phyloP scores from a whole-genome alignment of 2,113 vertebrate genomes.

The Tupaia tana region DNA sequence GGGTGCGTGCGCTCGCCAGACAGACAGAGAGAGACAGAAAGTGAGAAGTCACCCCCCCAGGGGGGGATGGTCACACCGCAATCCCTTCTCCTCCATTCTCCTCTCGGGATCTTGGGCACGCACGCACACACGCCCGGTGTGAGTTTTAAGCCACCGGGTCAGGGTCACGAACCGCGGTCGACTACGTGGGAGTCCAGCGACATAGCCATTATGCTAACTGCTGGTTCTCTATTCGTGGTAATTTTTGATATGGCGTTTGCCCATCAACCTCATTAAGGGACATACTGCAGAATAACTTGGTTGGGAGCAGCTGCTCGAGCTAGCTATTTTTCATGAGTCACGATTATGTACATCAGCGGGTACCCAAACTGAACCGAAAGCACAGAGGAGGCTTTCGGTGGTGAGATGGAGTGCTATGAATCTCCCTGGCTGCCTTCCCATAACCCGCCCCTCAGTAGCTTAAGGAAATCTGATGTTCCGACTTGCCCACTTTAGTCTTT shows the following conservation, averaged over 20 bases:
- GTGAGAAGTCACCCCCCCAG: no score
- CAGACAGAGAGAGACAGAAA: no score
- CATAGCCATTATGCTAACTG: no score
- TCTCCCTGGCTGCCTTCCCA: conserved; percentile 73
- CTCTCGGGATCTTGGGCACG: no score
- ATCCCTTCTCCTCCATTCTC: no score
- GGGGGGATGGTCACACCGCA: no score
- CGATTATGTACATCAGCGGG: conserved; percentile 56
- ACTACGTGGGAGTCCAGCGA: no score
- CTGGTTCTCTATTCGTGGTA: neutral
- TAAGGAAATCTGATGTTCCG: conserved; percentile 69
- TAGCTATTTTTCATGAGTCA: conserved; percentile 81
- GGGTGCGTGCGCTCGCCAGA: no score
- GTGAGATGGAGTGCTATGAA: conserved; percentile 66
- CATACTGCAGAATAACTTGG: neutral
- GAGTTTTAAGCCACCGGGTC: no score
- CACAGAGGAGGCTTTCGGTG: conserved; percentile 77
- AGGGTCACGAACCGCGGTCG: no score
- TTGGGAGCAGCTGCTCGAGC: conserved; percentile 51
- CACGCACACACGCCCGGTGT: no score
- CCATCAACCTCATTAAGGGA: neutral
- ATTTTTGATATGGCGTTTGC: neutral
- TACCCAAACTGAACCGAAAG: conserved; percentile 80
- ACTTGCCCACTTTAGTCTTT: conserved; percentile 83
- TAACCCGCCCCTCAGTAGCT: conserved; percentile 66